phyloP scores from a whole-genome alignment of 1,140 invertebrate genomes.

The Hirudo medicinalis region DNA sequence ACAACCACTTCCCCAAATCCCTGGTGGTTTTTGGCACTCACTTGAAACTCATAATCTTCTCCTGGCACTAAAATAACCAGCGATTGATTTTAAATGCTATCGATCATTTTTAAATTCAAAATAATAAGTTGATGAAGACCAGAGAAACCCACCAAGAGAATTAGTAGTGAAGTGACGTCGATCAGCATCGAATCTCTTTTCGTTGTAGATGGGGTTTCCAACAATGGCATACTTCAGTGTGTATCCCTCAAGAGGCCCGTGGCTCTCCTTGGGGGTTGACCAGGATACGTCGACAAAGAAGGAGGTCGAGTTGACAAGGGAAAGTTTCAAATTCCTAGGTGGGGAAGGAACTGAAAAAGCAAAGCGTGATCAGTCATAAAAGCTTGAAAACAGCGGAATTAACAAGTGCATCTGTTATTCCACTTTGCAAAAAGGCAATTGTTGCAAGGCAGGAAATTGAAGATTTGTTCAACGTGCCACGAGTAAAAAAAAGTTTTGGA shows the following conservation, averaged over 20 bases:
- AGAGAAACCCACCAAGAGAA: constrained; percentile 41
- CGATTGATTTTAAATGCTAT: neutral
- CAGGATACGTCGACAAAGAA: constrained; percentile 78
- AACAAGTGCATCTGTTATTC: too few relatives aligned
- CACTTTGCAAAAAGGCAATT: too few relatives aligned
- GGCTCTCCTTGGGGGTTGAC: constrained; percentile 69
- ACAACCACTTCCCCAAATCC: neutral
- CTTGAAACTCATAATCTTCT: constrained; percentile 6
- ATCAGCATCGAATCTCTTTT: constrained; percentile 50
- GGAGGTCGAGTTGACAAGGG: constrained; percentile 53
- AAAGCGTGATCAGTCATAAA: too few relatives aligned
- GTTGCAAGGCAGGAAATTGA: too few relatives aligned
- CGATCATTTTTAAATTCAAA: neutral
- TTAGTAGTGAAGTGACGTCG: constrained; percentile 47
- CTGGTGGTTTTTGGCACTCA: constrained; percentile 5
- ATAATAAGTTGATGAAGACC: neutral
- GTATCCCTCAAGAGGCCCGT: constrained; percentile 72
- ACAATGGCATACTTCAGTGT: constrained; percentile 72
- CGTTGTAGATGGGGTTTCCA: constrained; percentile 49
- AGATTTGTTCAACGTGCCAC: too few relatives aligned
- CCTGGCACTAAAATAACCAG: neutral
- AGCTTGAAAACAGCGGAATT: too few relatives aligned
- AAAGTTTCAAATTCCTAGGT: constrained; percentile 33
- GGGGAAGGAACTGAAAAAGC: constrained; percentile 36
- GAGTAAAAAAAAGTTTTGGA: too few relatives aligned